Base-by-base conservation (phyloP, 2,888 invertebrate genomes). In the Aleiodes leptofemur region DNA sequence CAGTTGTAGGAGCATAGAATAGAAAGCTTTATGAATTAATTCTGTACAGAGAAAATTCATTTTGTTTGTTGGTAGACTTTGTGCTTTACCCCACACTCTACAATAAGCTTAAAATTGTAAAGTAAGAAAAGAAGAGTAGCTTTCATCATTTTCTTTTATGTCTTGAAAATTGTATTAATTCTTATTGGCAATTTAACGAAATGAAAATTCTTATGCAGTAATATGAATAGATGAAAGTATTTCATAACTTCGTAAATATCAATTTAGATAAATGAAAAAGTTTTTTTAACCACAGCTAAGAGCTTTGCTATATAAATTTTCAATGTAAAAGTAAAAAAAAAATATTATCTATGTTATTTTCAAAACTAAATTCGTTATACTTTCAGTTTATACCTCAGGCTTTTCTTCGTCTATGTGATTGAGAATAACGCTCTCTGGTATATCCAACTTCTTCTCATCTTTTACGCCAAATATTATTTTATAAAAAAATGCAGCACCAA, bases 401-500 rank as follows among this genome's bases (percentile, higher is more conserved):
- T 88, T 88, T 23, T 84, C 82, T 4, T 75, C 69, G 0, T 84
- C 85, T 6, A 85, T 78, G 75, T 81, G 82, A 76, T 87, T 89
- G 3, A 89, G 81, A 7, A 85, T 85, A 3, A 87, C 79, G 0
- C 81, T 73, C 69, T 89, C 89, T 6, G 83, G 82, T 3, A 55
- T 71, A 1, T 76, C 74, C 0, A 76, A 81, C 7, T 83, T 81
- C 0, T 83, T 79, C 0, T 76, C 57, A 0, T 72, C 43, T 53
- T 82, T 78, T 5, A 74, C 51, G 0, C 78, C 82, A 55, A 89
- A 89, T 38, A 87, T 69, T 8, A 80, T 77, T 29, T 82, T 85
- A 78, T 90, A 90, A 23, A 81, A 74, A 9, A 86, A 78, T 0
- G 89, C 80, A 6, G 85, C 80, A 3, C 88, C 34, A 8, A 86